Evolutionary conservation across 2,797 vertebrate species (phyloP).

Genomic region (Peromyscus melanophrys): DNA sequence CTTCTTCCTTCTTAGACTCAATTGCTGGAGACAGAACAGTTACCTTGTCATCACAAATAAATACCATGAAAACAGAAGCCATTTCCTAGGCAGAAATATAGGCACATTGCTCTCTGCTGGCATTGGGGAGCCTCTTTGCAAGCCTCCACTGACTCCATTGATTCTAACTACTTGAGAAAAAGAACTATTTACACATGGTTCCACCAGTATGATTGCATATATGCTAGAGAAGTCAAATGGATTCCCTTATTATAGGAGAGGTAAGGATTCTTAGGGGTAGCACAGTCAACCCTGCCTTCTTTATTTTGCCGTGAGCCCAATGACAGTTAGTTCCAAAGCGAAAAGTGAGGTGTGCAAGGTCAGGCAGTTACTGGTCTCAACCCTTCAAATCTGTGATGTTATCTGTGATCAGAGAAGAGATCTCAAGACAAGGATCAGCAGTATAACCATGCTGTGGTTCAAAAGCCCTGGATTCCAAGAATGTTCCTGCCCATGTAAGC

Average conservation of each 20-base stretch:
- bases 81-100: slow-evolving; percentile 14
- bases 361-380: background rate
- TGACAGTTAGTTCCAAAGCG: slow-evolving; percentile 25
- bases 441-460: background rate
- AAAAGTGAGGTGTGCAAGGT: background rate
- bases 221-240: background rate
- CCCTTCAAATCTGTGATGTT: background rate
- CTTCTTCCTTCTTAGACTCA: background rate
- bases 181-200: background rate
- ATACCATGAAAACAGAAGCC: slow-evolving; percentile 21
- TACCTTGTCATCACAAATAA: slow-evolving; percentile 27
- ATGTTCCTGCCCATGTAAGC: background rate
- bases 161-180: background rate
- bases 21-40: background rate
- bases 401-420: background rate
- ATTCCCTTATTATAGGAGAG: background rate
- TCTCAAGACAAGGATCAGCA: background rate
- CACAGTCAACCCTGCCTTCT: background rate
- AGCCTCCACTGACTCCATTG: background rate
- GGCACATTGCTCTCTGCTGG: background rate
- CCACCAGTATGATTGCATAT: background rate
- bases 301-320: background rate
- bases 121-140: background rate
- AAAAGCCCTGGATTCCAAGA: slow-evolving; percentile 1
- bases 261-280: background rate